phyloP scores from a whole-genome alignment of 2,113 vertebrate genomes.

The Smithornis capensis region DNA sequence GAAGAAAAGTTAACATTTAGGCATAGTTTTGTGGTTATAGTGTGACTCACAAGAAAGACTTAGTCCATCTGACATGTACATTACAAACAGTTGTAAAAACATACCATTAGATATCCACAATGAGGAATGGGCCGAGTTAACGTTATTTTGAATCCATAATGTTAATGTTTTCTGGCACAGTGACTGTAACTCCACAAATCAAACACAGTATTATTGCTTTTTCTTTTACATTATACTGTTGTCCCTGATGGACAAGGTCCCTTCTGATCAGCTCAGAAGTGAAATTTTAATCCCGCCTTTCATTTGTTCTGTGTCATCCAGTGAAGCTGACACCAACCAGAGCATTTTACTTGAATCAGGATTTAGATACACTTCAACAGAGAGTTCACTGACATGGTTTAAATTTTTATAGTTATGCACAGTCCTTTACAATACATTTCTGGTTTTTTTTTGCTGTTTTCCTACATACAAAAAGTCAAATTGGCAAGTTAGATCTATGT shows the following conservation, averaged over 20 bases:
- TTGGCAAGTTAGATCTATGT: background rate
- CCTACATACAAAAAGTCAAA: background rate
- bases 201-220: background rate
- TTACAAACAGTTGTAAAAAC: constrained; percentile 62
- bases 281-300: background rate
- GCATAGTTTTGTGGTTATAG: constrained; percentile 10
- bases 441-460: background rate
- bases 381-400: background rate
- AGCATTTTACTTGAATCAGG: background rate
- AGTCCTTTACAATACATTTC: background rate
- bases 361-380: background rate
- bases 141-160: background rate
- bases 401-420: background rate
- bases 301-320: background rate
- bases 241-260: background rate
- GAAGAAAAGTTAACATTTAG: background rate
- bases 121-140: constrained; percentile 4
- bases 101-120: background rate
- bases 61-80: constrained; percentile 11
- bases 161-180: background rate
- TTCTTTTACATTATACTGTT: background rate
- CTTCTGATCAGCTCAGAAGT: background rate
- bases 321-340: background rate
- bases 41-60: constrained; percentile 29
- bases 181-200: background rate